Percentiles rank a stretch among this genome's conserved stretches.
Evolutionary conservation across 2,113 vertebrate species (phyloP).

Genomic region (Progne subis): DNA sequence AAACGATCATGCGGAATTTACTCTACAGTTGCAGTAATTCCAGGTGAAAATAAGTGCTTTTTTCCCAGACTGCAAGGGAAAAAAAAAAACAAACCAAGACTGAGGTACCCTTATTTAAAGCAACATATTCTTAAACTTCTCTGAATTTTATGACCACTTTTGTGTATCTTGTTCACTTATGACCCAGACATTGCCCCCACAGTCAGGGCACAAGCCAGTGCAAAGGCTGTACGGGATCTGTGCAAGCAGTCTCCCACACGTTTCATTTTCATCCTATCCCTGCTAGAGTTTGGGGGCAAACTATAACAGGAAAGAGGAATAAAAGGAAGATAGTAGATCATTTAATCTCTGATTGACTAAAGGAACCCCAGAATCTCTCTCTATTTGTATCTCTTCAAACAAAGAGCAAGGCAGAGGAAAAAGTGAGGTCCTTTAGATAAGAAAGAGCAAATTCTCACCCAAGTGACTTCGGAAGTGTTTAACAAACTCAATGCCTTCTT

Average conservation of each 20-base stretch:
- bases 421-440: background rate
- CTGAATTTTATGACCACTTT: background rate
- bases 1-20: background rate
- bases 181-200: background rate
- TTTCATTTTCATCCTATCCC: background rate
- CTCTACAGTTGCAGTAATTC: background rate
- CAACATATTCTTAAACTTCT: background rate
- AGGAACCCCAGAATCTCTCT: background rate
- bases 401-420: background rate
- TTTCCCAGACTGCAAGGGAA: background rate
- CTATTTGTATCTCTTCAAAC: background rate
- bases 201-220: background rate
- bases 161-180: background rate
- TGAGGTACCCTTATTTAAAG: background rate
- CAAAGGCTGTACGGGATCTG: background rate
- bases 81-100: no score
- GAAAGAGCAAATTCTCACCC: slow-evolving; percentile 72
- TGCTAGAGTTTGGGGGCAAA: background rate
- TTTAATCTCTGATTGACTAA: background rate
- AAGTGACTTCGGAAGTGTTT: slow-evolving; percentile 97
- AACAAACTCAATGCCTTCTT: slow-evolving; percentile 96
- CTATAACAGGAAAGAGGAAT: rapidly evolving
- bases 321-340: background rate
- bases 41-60: background rate
- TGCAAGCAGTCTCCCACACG: background rate